Evolutionary conservation across 2,797 vertebrate species (phyloP).

Genomic region (Holocentrus rufus): DNA sequence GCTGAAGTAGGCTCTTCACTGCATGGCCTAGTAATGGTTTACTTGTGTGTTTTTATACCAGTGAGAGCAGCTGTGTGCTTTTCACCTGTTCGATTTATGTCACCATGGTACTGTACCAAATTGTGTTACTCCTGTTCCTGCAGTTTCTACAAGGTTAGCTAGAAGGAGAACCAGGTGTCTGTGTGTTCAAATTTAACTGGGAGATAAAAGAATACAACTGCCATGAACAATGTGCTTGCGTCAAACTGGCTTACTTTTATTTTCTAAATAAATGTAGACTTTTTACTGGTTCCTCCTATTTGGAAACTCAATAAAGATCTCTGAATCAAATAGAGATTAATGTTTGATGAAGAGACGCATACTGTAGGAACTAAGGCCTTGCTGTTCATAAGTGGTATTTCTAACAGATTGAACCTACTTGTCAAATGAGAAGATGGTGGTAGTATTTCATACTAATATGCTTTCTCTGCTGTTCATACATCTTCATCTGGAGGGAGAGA

Average conservation of each 20-base stretch:
- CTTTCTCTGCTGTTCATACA: conserved; percentile 1
- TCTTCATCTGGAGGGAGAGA: conserved; percentile 23
- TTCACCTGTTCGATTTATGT: neutral
- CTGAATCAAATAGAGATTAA: conserved; percentile 2
- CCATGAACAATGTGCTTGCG: neutral
- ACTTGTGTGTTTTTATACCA: conserved; percentile 11
- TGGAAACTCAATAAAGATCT: neutral
- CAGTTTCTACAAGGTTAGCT: neutral
- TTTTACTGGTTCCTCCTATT: neutral
- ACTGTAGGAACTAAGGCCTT: conserved; percentile 5
- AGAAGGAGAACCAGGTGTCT: neutral
- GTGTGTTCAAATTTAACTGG: neutral
- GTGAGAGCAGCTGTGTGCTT: neutral
- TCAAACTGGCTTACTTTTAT: neutral
- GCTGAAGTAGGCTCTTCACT: conserved; percentile 28
- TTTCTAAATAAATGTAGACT: neutral
- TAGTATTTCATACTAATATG: conserved; percentile 8
- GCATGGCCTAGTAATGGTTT: conserved; percentile 25
- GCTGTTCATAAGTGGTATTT: conserved; percentile 7
- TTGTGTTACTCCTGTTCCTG: neutral
- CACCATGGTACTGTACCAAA: neutral
- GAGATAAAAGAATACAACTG: neutral
- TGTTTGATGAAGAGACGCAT: neutral
- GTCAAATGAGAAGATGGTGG: conserved; percentile 10
- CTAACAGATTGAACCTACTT: conserved; percentile 10